These are phyloP conservation scores for Fragum fragum DNA, from an alignment of 2,888 invertebrate genomes.

Conservation along the genomic window DNA sequence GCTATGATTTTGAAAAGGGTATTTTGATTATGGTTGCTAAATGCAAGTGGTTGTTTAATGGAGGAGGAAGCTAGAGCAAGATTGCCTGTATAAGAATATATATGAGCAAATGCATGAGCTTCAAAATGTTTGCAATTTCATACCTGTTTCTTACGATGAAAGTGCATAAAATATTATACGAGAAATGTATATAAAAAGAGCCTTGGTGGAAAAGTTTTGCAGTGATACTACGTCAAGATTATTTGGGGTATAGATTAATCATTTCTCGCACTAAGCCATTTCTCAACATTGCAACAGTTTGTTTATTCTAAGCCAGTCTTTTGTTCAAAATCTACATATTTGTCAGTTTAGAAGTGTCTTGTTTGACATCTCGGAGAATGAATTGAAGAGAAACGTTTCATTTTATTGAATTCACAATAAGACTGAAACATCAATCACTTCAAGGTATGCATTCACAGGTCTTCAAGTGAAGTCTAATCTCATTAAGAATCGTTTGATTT, in stretches of 20 bases:
- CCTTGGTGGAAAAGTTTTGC: too few species aligned
- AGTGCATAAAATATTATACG: too few species aligned
- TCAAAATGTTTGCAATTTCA: too few species aligned
- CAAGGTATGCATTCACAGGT: background rate
- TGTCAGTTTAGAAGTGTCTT: background rate
- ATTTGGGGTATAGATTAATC: background rate
- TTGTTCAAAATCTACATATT: background rate
- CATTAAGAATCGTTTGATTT: conserved; percentile 12
- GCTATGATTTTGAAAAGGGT: too few species aligned
- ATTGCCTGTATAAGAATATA: too few species aligned
- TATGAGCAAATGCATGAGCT: too few species aligned
- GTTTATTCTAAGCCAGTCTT: background rate
- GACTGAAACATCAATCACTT: conserved; percentile 2
- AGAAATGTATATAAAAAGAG: too few species aligned
- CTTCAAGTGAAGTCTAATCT: background rate
- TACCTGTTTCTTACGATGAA: too few species aligned
- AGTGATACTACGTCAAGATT: too few species aligned
- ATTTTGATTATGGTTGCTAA: too few species aligned
- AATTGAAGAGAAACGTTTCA: conserved; percentile 1
- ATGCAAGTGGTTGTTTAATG: too few species aligned
- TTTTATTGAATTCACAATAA: background rate
- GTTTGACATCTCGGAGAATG: background rate
- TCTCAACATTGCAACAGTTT: background rate
- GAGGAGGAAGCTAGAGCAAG: too few species aligned
- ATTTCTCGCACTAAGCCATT: background rate